Evolutionary conservation across 2,888 invertebrate species (phyloP), one percentile per base, ranked within the genome.

Genomic region (Nebria brevicollis): DNA sequence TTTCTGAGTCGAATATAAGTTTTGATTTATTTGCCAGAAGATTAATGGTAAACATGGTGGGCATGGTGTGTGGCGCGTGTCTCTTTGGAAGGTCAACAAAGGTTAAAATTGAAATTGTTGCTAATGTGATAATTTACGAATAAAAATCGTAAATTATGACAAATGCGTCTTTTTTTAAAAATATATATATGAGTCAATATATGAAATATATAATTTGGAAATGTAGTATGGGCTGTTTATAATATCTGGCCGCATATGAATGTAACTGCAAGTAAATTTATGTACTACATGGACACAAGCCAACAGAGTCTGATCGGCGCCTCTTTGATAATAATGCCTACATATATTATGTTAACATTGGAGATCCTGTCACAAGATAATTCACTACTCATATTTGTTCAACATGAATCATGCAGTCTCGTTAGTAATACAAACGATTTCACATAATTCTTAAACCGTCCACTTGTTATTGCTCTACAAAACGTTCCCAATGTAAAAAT

Each of bases 271-370:
- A 64, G 77, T 64, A 34, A 64, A 77, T 77, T 77, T 77, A 77
- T 77, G 72, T 77, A 72, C 72, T 77, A 77, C 77, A 77, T 72
- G 72, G 64, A 72, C 72, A 72, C 72, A 77, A 77, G 72, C 77
- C 77, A 64, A 77, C 77, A 77, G 72, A 68, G 42, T 25, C 26
- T 77, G 77, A 77, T 77, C 77, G 77, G 77, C 72, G 77, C 77
- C 77, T 77, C 77, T 77, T 77, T 77, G 77, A 77, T 77, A 77
- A 77, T 77, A 77, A 77, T 77, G 77, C 77, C 72, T 77, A 77
- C 77, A 77, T 77, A 77, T 77, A 77, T 77, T 77, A 77, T 77
- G 72, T 77, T 77, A 72, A 77, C 77, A 77, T 77, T 65, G 77
- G 72, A 66, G 77, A 77, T 77, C 54, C 77, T 77, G 77, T 77